A percentile compares a stretch with the other conserved stretches of the same genome.
Conservation (phyloP, 2,888 invertebrate genomes). For the Myopa tessellatipennis region DNA sequence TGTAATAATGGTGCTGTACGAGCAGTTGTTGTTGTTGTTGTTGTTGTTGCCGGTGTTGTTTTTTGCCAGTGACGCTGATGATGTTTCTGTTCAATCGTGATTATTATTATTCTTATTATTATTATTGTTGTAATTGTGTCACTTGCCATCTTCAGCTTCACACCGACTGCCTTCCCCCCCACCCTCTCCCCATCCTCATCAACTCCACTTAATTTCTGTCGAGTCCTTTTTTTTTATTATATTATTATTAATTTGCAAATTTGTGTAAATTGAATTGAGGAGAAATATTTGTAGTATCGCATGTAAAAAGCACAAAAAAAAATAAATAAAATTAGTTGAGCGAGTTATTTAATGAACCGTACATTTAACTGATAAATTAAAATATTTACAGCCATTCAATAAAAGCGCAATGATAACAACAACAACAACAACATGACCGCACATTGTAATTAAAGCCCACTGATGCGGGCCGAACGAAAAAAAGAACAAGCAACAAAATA, state of each 20-base stretch:
- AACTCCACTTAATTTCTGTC: too few relatives aligned
- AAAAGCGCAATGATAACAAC: slow-evolving; percentile 8
- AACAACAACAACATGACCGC: not conserved
- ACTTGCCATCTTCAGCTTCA: too few relatives aligned
- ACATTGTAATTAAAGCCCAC: slow-evolving; percentile 16
- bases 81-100: not conserved
- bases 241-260: too few relatives aligned
- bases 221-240: too few relatives aligned
- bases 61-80: too few relatives aligned
- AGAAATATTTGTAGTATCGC: not conserved
- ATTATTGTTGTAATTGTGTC: not conserved
- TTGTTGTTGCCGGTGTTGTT: not conserved
- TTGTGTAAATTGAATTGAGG: too few relatives aligned
- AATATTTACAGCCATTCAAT: not conserved
- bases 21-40: too few relatives aligned
- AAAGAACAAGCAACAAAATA: slow-evolving; percentile 8
- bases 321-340: too few relatives aligned
- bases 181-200: too few relatives aligned
- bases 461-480: not conserved
- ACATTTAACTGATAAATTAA: slow-evolving; percentile 12
- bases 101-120: not conserved
- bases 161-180: too few relatives aligned
- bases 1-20: too few relatives aligned
- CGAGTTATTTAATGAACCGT: slow-evolving; percentile 30
- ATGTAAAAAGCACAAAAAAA: not conserved